Evolutionary conservation across 2,888 invertebrate species (phyloP), one percentile per base, ranked within the genome.

Genomic region (Tillus elongatus): DNA sequence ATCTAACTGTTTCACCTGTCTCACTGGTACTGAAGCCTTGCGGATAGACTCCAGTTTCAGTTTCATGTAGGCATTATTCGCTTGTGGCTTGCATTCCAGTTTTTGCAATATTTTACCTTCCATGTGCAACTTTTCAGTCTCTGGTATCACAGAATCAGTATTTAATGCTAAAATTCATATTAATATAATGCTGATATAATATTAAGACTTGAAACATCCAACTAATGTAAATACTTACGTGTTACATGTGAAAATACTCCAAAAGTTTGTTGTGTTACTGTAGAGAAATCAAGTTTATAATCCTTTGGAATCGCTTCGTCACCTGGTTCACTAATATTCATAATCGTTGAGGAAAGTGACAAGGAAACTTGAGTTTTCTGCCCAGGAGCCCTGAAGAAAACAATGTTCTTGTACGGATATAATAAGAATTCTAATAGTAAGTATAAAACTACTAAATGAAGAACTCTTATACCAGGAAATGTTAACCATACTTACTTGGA

Each of bases 41-140:
- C 81, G 74, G 47, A 92, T 90, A 10, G 86, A 85, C 52, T 89
- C 84, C 48, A 83, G 72, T 66, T 96, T 96, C 3, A 95, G 66
- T 62, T 84, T 82, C 79, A 93, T 90, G 60, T 97, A 96, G 55
- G 80, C 84, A 42, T 71, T 79, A 58, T 92, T 89, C 15, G 86
- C 87, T 58, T 83, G 81, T 1, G 93, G 93, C 30, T 87, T 75
- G 61, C 95, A 96, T 67, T 97, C 96, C 16, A 95, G 70, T 61
- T 92, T 88, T 61, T 95, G 93, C n/a, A 91, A 90, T 53, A 96
- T 93, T 59, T 87, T 79, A 0, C 96, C 96, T 67, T 93, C 92
- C 77, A 96, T 82, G 43, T 76, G 80, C 3, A 93, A 69, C 58
- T 89, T 89, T 53, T 90, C 89, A 19, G 77, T 71, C 64, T 88